A percentile compares a stretch with the other conserved stretches of the same genome.
Conservation (phyloP, 2,113 vertebrate genomes). For the Psilopsiagon aymara region DNA sequence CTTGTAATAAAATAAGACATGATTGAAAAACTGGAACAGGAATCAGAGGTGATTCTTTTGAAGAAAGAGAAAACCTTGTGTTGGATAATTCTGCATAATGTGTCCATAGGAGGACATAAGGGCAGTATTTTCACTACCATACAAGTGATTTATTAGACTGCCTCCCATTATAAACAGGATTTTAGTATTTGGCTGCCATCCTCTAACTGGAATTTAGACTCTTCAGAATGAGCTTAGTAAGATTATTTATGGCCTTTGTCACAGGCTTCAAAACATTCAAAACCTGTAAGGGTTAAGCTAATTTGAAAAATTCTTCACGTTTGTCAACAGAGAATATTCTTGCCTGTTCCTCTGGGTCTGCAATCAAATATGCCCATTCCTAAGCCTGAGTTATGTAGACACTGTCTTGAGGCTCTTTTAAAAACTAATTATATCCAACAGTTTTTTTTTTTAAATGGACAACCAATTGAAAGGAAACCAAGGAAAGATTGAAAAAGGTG, state of each 20-base stretch:
- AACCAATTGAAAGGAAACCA: neutral
- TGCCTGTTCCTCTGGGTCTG: neutral
- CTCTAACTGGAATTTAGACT: neutral
- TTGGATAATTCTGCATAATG: neutral
- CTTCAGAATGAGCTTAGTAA: neutral
- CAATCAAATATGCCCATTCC: neutral
- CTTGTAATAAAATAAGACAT: neutral
- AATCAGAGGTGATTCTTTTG: neutral
- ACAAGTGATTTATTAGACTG: neutral
- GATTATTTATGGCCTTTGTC: neutral
- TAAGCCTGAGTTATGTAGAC: neutral
- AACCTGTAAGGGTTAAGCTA: neutral
- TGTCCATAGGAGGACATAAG: neutral
- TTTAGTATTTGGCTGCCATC: neutral
- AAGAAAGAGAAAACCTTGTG: neutral
- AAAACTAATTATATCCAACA: neutral
- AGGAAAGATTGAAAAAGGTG: neutral
- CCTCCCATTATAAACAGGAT: neutral
- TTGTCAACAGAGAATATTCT: neutral
- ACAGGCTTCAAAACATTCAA: fast-evolving
- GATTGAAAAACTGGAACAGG: neutral
- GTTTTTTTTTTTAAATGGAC: neutral
- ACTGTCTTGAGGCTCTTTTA: neutral
- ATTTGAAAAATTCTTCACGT: neutral
- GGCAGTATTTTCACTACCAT: neutral